These are phyloP conservation scores for Leguminivora glycinivorella DNA, from an alignment of 1,140 invertebrate species.

Conservation along the genomic window DNA sequence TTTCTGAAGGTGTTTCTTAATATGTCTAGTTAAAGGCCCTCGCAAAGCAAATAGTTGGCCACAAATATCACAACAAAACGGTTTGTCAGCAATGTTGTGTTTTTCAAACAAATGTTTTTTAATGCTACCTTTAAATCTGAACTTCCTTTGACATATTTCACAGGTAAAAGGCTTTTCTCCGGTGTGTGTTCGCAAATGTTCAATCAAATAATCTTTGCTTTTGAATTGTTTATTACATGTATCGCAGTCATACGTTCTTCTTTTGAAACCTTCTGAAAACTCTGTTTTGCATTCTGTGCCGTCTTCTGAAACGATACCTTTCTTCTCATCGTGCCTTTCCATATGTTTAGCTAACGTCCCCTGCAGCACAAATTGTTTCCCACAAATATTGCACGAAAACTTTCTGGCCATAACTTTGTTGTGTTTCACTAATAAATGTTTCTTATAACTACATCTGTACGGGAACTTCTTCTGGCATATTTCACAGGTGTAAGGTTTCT, in stretches of 20 bases:
- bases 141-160: not conserved
- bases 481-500: not conserved
- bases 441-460: not conserved
- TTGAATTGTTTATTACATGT: not conserved
- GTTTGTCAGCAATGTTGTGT: not conserved
- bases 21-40: not conserved
- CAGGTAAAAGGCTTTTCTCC: slow-evolving; percentile 1
- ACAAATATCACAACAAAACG: not conserved
- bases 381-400: slow-evolving; percentile 1
- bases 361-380: slow-evolving; percentile 1
- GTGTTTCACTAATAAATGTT: not conserved
- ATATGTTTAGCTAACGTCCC: slow-evolving; percentile 1
- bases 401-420: not conserved
- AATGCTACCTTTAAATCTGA: not conserved
- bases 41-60: not conserved
- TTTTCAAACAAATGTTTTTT: not conserved
- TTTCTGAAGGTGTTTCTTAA: not conserved
- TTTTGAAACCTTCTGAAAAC: not conserved
- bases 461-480: not conserved
- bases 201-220: not conserved
- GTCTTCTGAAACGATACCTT: not conserved
- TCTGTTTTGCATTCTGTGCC: not conserved
- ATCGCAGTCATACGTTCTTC: not conserved
- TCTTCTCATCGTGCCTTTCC: not conserved
- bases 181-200: not conserved